Evolutionary conservation across 2,888 invertebrate species (phyloP), one percentile per base, ranked within the genome.

Genomic region (Formica aserva): DNA sequence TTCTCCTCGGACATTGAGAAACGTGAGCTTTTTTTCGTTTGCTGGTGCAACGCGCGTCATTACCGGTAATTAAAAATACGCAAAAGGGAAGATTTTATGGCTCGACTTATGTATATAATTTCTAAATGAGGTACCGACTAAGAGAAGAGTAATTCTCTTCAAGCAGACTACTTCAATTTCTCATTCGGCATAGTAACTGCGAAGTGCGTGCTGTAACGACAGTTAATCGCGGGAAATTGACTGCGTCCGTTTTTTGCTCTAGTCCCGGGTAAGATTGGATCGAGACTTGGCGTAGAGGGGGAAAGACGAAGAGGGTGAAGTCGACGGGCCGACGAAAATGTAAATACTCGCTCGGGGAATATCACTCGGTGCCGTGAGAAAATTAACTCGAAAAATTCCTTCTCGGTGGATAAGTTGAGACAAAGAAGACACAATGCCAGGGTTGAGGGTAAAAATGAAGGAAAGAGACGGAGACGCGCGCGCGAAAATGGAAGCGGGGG

Each of bases 301-400:
- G 65, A 32, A 66, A 60, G 71, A 48, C 8, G 15, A 41, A 45
- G 55, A 29, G n/a, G 52, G 18, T 22, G 62, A 45, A 60, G 81
- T 72, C 67, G 84, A 76, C 71, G 76, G 72, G 76, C 45, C 71
- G 84, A 78, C 76, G 86, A 88, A 89, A 91, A 92, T 91, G 88
- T 89, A 91, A 92, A 92, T 91, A 89, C 41, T 71, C 71, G 74
- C 78, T 76, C 22, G 41, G 85, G 88, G 85, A 78, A 87, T 89
- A 87, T 87, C 89, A 87, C 83, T 89, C 84, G 67, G 83, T 67
- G 77, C 72, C 83, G 69, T 71, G 87, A 86, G 90, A 90, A 90
- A 92, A 92, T 92, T 90, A 92, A 90, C 88, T 88, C 78, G 88
- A 87, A 87, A 91, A 90, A 92, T 92, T 86, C 83, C 67, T 84